Conservation (phyloP, 2,797 vertebrate genomes). For the Megalops cyprinoides region DNA sequence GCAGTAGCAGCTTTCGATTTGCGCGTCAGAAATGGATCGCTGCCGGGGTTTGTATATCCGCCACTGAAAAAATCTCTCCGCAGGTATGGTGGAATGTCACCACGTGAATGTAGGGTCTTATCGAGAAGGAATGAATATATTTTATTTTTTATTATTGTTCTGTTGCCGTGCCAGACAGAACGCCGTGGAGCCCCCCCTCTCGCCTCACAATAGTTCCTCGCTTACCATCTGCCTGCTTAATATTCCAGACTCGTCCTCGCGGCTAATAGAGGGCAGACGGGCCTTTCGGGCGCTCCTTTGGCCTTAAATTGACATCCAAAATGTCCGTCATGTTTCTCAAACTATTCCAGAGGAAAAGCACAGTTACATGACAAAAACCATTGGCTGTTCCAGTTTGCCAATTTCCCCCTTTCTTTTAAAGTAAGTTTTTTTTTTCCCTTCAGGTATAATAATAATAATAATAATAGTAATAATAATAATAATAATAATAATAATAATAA, state of each 20-base stretch:
- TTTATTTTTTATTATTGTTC: slow-evolving; percentile 32
- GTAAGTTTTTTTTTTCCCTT: too few relatives aligned
- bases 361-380: background rate
- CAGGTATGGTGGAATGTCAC: background rate
- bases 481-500: too few relatives aligned
- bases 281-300: slow-evolving; percentile 19
- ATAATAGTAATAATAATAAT: too few relatives aligned
- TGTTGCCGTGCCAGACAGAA: slow-evolving; percentile 25
- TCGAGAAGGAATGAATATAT: slow-evolving; percentile 6
- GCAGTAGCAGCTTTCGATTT: slow-evolving; percentile 38
- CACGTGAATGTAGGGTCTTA: background rate
- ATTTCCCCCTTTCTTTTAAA: background rate
- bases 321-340: background rate
- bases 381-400: background rate
- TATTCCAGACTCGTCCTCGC: slow-evolving; percentile 50
- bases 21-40: slow-evolving; percentile 11
- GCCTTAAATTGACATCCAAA: slow-evolving; percentile 19
- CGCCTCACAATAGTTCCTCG: slow-evolving; percentile 27
- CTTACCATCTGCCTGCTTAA: slow-evolving; percentile 57
- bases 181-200: slow-evolving; percentile 21
- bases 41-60: background rate
- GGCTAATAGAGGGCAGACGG: slow-evolving; percentile 32
- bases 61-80: background rate
- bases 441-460: too few relatives aligned
- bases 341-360: background rate